These are phyloP conservation scores for Mya arenaria DNA, from an alignment of 1,140 invertebrate species.

Conservation along the genomic window DNA sequence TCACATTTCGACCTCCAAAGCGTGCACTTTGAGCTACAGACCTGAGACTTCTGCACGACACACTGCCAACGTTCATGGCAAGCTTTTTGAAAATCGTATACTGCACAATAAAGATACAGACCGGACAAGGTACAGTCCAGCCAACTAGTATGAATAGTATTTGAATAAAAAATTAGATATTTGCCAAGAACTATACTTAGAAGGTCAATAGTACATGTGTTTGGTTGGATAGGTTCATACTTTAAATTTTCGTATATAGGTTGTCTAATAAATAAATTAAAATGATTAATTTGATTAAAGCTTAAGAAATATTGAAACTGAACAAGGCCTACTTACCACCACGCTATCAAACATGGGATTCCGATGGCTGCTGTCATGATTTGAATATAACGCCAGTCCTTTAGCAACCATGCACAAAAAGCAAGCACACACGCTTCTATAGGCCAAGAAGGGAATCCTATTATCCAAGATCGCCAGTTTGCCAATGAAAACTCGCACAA, in stretches of 20 bases:
- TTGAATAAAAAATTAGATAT: too few relatives aligned
- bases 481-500: constrained; percentile 20
- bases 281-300: background rate
- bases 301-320: too few relatives aligned
- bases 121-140: too few relatives aligned
- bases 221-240: background rate
- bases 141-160: too few relatives aligned
- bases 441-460: constrained; percentile 37
- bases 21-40: too few relatives aligned
- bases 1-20: too few relatives aligned
- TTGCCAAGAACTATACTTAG: too few relatives aligned
- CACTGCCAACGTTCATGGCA: too few relatives aligned
- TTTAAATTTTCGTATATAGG: background rate
- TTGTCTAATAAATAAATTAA: background rate
- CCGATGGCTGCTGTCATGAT: constrained; percentile 2
- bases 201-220: background rate
- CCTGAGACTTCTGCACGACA: too few relatives aligned
- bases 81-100: too few relatives aligned
- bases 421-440: constrained; percentile 28
- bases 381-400: constrained; percentile 37
- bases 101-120: too few relatives aligned
- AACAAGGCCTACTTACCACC: constrained; percentile 14
- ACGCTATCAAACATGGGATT: background rate
- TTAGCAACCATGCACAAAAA: constrained; percentile 4
- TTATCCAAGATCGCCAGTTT: constrained; percentile 30